phyloP scores from a whole-genome alignment of 2,888 invertebrate species.

The Alitta virens region DNA sequence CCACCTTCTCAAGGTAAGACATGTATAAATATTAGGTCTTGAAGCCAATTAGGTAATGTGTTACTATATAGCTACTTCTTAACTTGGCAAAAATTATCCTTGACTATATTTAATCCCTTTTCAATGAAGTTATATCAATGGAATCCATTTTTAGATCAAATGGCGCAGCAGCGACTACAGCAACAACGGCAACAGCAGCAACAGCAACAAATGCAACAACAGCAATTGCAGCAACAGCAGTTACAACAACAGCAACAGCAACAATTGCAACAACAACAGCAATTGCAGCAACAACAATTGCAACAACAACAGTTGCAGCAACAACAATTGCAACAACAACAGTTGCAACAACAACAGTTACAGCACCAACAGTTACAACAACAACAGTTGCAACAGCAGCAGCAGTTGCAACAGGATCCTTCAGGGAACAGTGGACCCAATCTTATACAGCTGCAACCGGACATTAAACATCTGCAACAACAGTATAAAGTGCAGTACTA shows the following conservation, averaged over 20 bases:
- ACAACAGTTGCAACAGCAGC: slow-evolving; percentile 13
- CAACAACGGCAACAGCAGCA: slow-evolving; percentile 8
- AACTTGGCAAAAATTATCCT: no score
- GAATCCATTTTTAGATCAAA: no score
- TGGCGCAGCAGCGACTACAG: slow-evolving; percentile 5
- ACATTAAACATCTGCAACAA: not conserved
- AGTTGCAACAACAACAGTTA: slow-evolving; percentile 18
- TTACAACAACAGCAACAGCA: slow-evolving; percentile 20
- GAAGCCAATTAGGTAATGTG: no score
- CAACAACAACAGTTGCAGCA: slow-evolving; percentile 13
- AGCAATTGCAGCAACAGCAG: slow-evolving; percentile 11
- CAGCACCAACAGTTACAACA: slow-evolving; percentile 15
- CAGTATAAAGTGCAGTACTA: not conserved
- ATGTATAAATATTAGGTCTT: no score
- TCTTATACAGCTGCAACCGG: not conserved
- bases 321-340: not conserved
- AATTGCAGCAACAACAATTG: slow-evolving; percentile 13
- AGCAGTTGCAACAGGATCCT: not conserved
- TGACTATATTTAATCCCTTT: no score
- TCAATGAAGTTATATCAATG: no score
- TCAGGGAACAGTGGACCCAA: not conserved
- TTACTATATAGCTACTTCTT: no score
- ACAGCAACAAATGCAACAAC: slow-evolving; percentile 13
- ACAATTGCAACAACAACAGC: slow-evolving; percentile 15
- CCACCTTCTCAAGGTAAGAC: not conserved